Conservation (phyloP, 2,888 invertebrate species). For the Nyleta sp. region DNA sequence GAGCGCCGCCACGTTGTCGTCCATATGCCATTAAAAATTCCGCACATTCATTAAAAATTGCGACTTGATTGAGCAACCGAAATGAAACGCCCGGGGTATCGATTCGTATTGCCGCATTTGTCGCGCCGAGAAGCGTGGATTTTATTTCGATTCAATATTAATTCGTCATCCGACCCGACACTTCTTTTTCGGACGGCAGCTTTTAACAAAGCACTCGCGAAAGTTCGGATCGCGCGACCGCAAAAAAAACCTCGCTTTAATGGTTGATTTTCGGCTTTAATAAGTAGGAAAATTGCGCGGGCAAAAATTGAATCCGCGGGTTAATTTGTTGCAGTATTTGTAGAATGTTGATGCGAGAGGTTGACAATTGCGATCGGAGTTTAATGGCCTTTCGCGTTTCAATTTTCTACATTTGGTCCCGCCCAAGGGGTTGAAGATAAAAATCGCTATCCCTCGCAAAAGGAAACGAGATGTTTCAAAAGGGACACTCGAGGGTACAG, state of each 20-base stretch:
- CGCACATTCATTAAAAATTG: constrained; percentile 64
- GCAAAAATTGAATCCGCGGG: too few species aligned
- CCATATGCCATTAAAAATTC: constrained; percentile 75
- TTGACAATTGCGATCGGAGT: too few species aligned
- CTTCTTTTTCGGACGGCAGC: background rate
- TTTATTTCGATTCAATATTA: constrained; percentile 37
- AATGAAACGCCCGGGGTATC: constrained; percentile 40
- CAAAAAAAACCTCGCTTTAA: constrained; percentile 20
- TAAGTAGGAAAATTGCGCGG: background rate
- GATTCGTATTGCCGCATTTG: constrained; percentile 41
- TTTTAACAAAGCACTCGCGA: constrained; percentile 35
- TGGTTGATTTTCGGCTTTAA: constrained; percentile 22
- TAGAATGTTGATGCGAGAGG: too few species aligned
- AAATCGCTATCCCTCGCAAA: constrained; percentile 44
- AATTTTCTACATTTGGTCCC: constrained; percentile 45
- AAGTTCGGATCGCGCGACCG: constrained; percentile 4
- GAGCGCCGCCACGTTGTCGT: constrained; percentile 68
- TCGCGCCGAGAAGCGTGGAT: background rate
- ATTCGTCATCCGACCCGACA: constrained; percentile 10
- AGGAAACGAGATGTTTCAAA: constrained; percentile 54
- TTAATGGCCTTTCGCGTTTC: constrained; percentile 13
- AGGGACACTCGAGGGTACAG: constrained; percentile 41
- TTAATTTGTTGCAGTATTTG: too few species aligned
- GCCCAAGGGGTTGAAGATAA: constrained; percentile 52
- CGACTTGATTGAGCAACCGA: constrained; percentile 53